Conservation (phyloP, 2,113 vertebrate genomes). For the Hypocryptadius cinnamomeus region DNA sequence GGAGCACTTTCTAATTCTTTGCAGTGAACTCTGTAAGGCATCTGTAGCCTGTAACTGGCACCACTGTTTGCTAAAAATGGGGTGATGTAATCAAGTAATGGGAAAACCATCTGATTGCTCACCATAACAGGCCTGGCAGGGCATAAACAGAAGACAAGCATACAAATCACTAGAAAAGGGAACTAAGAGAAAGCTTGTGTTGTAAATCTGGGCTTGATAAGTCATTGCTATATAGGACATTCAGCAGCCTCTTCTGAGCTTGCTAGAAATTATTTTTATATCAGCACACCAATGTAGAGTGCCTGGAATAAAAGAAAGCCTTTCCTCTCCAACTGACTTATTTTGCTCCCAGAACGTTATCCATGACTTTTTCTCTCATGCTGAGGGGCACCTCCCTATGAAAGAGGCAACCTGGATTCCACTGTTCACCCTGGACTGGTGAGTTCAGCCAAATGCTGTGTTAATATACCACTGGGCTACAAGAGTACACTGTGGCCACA, state of each 20-base stretch:
- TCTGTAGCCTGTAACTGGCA: slow-evolving; percentile 2
- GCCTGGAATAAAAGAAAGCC: not conserved
- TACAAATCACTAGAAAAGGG: not conserved
- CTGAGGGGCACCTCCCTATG: not conserved
- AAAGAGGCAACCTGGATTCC: not conserved
- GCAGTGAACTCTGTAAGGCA: not conserved
- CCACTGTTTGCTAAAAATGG: slow-evolving; percentile 3
- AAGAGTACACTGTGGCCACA: rapidly evolving
- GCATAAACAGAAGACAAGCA: not conserved
- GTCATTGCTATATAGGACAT: not conserved
- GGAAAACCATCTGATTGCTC: not conserved
- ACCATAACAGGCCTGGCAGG: not conserved
- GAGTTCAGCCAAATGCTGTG: not conserved
- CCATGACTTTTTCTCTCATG: not conserved
- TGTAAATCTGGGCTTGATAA: not conserved
- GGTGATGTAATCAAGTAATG: slow-evolving; percentile 3
- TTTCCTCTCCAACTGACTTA: not conserved
- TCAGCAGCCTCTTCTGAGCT: not conserved
- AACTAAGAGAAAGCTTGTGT: not conserved
- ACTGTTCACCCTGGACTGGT: not conserved
- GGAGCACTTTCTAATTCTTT: slow-evolving; percentile 12
- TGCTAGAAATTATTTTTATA: not conserved
- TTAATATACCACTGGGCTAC: not conserved
- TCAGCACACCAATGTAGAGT: not conserved
- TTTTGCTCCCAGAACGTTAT: not conserved